Base-by-base conservation (phyloP, 2,113 vertebrate genomes). In the Pithys albifrons region DNA sequence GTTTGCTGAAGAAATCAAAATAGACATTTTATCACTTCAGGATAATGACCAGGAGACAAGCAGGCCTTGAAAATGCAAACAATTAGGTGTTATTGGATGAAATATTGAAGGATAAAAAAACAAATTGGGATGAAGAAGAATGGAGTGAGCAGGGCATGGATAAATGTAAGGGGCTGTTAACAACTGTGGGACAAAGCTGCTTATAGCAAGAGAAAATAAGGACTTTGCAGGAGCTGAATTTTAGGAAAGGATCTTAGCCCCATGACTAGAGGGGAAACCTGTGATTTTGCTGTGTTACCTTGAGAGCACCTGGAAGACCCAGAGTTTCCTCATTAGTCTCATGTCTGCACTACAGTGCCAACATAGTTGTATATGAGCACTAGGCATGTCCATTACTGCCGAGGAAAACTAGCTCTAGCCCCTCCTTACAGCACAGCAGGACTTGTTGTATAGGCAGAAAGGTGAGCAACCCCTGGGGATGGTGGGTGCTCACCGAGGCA, bases 331-430 rank as follows among this genome's bases (percentile, higher is more conserved):
- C 35, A 5, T 15, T 23, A 16, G 3, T 31, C 23, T 67, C 20
- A 24, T 7, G 16, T 14, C 24, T 48, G 18, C 22, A 5, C 6
- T 1, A 4, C n/a, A 43, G 41, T 22, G 31, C 5, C 28, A 67
- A 31, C 10, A 22, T 0, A 16, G 4, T 3, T 48, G 55, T 76
- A 33, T 54, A 22, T 0, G 1, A 67, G 57, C 43, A 33, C 51
- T 46, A 27, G 14, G 4, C 10, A 51, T 20, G 14, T 15, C 28
- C n/a, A 10, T 11, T 25, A 9, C 59, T 82, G 59, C 17, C 49
- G 51, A 85, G 49, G 8, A 85, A 78, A 88, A 59, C 0, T 4
- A 72, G 35, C 52, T 71, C 25, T 49, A 45, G 45, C 7, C 31
- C 25, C 20, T 66, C 31, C 46, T 83, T 41, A 39, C 12, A 71